phyloP scores from a whole-genome alignment of 2,797 vertebrate species.

The Buceros bicornis region DNA sequence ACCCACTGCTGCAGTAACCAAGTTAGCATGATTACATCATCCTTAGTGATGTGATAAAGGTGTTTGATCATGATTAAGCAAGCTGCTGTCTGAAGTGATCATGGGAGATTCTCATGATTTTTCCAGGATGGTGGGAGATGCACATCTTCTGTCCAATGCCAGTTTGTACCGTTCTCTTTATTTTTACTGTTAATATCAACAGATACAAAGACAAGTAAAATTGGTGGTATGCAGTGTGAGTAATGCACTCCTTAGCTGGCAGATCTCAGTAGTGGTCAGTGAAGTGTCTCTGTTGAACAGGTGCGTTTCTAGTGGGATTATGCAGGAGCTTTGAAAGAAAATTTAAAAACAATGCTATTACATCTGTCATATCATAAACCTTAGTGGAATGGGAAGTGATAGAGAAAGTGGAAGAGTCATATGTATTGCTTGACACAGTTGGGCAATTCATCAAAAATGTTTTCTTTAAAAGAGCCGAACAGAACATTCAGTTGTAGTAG shows the following conservation, averaged over 20 bases:
- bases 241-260: background rate
- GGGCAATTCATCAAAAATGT: background rate
- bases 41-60: background rate
- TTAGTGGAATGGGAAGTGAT: background rate
- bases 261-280: background rate
- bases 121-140: background rate
- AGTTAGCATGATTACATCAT: background rate
- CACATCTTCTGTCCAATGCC: background rate
- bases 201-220: background rate
- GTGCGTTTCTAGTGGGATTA: background rate
- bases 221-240: background rate
- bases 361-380: background rate
- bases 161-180: background rate
- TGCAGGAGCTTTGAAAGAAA: background rate
- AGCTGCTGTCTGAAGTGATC: background rate
- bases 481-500: background rate
- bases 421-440: background rate
- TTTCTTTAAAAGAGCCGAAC: background rate
- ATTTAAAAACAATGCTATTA: background rate
- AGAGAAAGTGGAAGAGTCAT: background rate
- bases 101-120: background rate
- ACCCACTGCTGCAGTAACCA: background rate
- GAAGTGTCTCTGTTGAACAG: background rate
- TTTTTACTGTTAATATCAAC: background rate
- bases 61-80: constrained; percentile 18